Evolutionary conservation across 1,140 invertebrate species (phyloP), one percentile per base, ranked within the genome.

Genomic region (Aethina tumida): DNA sequence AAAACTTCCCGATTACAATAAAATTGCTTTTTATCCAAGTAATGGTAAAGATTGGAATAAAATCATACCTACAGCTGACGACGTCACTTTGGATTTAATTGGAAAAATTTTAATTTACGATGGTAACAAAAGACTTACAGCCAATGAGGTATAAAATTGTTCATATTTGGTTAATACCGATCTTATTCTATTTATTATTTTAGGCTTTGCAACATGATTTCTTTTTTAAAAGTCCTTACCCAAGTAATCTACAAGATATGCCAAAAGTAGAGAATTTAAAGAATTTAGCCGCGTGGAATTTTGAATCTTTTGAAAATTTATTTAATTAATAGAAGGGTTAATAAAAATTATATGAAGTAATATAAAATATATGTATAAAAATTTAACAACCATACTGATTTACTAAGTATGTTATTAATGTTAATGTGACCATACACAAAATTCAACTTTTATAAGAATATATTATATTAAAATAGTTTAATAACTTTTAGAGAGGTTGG

Each of bases 1-100:
- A n/a, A 69, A 81, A 8, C 65, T 98, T 29, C 95, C 95, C 2
- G 95, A 99, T 70, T 97, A 89, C 56, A 90, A 93, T 55, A 99
- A 99, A 73, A 95, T 99, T 10, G 62, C 77, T 26, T 94, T 98
- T 73, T 75, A 88, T 30, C 64, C 81, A 54, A 75, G 81, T 55
- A 65, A 73, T 47, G 72, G 84, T 29, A 56, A 85, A 44, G 66
- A 78, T 43, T 75, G 90, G 77, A 73, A 72, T 49, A 45, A 68
- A 52, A 64, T 87, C 43, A 55, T 85, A 57, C 75, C 86, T 30
- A 71, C 84, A 55, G 73, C 79, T 2, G 74, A 77, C 32, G 53
- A 68, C 3, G 74, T 80, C 28, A 82, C 81, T 26, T 56, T 87
- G 0, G 73, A 84, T 62, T 69, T 96, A 2, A 69, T 92, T 6